Evolutionary conservation across 2,888 invertebrate species (phyloP).

Genomic region (Lepidochitona cinerea): DNA sequence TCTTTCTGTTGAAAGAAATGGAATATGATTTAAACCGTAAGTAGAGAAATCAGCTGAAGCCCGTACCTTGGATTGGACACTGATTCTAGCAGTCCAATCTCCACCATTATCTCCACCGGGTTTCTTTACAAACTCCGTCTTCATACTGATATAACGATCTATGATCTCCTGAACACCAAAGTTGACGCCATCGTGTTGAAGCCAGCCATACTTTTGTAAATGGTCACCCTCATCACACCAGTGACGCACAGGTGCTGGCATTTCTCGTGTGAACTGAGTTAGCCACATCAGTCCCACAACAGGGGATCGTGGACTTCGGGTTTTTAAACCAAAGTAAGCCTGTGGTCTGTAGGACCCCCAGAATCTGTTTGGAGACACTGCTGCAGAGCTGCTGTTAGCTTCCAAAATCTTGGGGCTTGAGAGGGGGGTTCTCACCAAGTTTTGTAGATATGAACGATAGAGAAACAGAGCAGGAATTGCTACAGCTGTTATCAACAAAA

Average conservation of each 20-base stretch:
- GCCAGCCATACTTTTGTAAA: constrained; percentile 84
- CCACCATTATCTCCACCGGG: constrained; percentile 86
- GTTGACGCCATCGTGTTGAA: constrained; percentile 90
- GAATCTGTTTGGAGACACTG: constrained; percentile 51
- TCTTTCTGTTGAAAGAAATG: too few species aligned
- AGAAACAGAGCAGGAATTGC: constrained; percentile 24
- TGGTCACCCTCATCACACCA: constrained; percentile 78
- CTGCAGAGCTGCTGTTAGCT: constrained; percentile 44
- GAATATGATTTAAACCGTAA: too few species aligned
- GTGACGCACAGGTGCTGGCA: constrained; percentile 81
- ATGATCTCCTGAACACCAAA: constrained; percentile 93
- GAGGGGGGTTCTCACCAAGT: constrained; percentile 51
- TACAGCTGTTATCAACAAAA: background rate
- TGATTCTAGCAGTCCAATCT: constrained; percentile 92
- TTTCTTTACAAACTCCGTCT: constrained; percentile 91
- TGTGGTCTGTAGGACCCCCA: constrained; percentile 89
- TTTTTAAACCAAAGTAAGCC: constrained; percentile 78
- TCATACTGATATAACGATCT: constrained; percentile 83
- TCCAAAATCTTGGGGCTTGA: constrained; percentile 48
- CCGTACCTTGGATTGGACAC: constrained; percentile 75
- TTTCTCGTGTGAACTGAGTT: constrained; percentile 75
- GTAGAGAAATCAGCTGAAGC: too few species aligned
- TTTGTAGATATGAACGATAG: constrained; percentile 46
- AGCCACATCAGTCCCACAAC: constrained; percentile 99
- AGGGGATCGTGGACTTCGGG: constrained; percentile 88